These are phyloP conservation scores for Halictus quadricinctus DNA, from an alignment of 2,888 invertebrate genomes.

Conservation along the genomic window DNA sequence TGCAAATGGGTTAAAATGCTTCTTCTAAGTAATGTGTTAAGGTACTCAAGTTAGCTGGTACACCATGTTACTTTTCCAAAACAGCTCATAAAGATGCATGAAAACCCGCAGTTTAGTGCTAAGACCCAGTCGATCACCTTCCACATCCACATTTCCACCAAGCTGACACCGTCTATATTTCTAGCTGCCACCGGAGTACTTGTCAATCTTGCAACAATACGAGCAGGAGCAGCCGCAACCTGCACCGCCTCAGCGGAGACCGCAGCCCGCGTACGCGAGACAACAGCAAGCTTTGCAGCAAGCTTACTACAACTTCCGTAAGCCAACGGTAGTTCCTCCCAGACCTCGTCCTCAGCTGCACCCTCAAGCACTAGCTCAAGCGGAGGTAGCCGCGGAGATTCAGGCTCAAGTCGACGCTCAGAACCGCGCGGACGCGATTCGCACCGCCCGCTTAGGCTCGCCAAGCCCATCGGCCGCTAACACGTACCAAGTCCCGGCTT, in stretches of 20 bases:
- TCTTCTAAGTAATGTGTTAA: too few species aligned
- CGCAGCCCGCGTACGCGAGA: constrained; percentile 74
- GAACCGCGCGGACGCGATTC: constrained; percentile 73
- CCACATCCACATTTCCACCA: background rate
- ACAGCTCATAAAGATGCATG: too few species aligned
- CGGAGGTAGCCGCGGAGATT: constrained; percentile 72
- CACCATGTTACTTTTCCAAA: too few species aligned
- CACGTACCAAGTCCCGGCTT: constrained; percentile 72
- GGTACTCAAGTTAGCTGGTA: too few species aligned
- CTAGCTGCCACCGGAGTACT: constrained; percentile 78
- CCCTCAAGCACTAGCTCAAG: constrained; percentile 75
- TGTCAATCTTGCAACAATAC: constrained; percentile 74
- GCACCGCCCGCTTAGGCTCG: constrained; percentile 67
- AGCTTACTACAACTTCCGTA: constrained; percentile 78
- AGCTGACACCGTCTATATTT: constrained; percentile 49
- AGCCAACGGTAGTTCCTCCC: constrained; percentile 75
- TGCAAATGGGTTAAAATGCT: too few species aligned
- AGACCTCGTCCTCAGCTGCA: constrained; percentile 75
- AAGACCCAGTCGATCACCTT: too few species aligned
- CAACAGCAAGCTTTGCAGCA: constrained; percentile 79
- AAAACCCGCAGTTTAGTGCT: too few species aligned
- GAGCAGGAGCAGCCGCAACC: constrained; percentile 70
- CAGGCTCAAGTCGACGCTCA: constrained; percentile 75
- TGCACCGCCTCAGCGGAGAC: constrained; percentile 70
- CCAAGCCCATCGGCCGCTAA: constrained; percentile 63